Conservation (phyloP, 2,113 vertebrate genomes). For the Coracopsis vasa region DNA sequence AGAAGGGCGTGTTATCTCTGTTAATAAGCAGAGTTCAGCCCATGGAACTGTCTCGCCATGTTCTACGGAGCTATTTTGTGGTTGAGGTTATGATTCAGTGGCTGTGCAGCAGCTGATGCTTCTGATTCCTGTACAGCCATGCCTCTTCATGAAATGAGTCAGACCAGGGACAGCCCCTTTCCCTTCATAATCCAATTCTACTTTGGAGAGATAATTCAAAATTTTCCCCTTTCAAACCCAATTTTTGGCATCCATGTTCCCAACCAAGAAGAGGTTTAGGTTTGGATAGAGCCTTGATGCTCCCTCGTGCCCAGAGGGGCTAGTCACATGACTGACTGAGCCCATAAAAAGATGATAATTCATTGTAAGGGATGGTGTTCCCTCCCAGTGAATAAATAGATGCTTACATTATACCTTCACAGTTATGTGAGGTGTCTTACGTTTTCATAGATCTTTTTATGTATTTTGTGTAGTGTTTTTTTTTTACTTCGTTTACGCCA, state of each 20-base stretch:
- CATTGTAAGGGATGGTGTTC: not conserved
- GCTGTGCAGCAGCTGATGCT: not conserved
- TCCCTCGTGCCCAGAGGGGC: not conserved
- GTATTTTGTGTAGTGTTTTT: not conserved
- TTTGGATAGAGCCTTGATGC: not conserved
- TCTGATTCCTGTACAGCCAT: not conserved
- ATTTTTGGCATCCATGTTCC: not conserved
- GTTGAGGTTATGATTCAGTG: not conserved
- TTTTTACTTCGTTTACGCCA: not conserved
- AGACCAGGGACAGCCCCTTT: not conserved
- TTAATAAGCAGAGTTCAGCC: not conserved
- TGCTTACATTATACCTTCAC: not conserved
- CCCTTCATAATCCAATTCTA: not conserved
- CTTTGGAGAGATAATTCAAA: not conserved
- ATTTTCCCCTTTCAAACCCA: not conserved
- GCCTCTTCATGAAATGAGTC: not conserved
- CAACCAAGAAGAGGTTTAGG: not conserved
- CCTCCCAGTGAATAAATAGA: not conserved
- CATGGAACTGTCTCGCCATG: not conserved
- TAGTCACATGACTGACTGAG: not conserved
- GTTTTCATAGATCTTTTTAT: not conserved
- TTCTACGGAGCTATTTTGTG: not conserved
- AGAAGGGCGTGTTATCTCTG: not conserved
- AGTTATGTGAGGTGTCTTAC: fast-evolving
- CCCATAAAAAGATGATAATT: not conserved